Conservation (phyloP, 2,888 invertebrate species). For the Hirtodrosophila cameraria region DNA sequence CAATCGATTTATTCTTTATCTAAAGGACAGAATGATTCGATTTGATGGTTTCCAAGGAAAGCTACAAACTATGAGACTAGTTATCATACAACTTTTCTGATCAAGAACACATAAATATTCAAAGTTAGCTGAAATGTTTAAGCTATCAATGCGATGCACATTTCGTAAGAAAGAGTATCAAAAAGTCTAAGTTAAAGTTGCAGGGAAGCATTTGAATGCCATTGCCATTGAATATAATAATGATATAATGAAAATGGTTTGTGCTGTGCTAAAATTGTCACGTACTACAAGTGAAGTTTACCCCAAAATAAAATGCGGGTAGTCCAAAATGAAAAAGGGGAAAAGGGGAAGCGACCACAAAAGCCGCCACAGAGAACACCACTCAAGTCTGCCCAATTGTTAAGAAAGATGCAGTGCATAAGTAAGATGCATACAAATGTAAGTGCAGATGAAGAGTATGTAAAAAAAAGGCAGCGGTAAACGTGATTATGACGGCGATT, state of each 20-base stretch:
- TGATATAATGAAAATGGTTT: conserved; percentile 36
- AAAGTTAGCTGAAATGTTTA: too few relatives aligned
- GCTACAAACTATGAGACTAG: too few relatives aligned
- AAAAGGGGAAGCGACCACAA: conserved; percentile 44
- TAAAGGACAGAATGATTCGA: too few relatives aligned
- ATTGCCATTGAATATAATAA: conserved; percentile 31
- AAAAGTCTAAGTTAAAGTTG: neutral
- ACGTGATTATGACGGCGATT: conserved; percentile 76
- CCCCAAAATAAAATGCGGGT: conserved; percentile 38
- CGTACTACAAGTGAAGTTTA: conserved; percentile 55
- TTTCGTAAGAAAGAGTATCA: too few relatives aligned
- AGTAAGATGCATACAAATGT: neutral
- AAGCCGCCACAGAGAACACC: conserved; percentile 40
- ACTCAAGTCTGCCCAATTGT: conserved; percentile 46
- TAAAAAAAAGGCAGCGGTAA: conserved; percentile 63
- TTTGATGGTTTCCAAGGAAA: too few relatives aligned
- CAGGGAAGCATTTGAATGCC: conserved; percentile 10
- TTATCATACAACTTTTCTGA: too few relatives aligned
- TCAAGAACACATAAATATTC: too few relatives aligned
- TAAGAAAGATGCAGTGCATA: conserved; percentile 11
- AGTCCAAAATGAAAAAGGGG: conserved; percentile 21
- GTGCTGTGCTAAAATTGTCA: conserved; percentile 72
- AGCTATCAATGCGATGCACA: too few relatives aligned
- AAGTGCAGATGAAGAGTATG: too few relatives aligned
- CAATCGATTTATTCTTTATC: too few relatives aligned